phyloP scores from a whole-genome alignment of 1,140 invertebrate species.

The Bombus confusus region DNA sequence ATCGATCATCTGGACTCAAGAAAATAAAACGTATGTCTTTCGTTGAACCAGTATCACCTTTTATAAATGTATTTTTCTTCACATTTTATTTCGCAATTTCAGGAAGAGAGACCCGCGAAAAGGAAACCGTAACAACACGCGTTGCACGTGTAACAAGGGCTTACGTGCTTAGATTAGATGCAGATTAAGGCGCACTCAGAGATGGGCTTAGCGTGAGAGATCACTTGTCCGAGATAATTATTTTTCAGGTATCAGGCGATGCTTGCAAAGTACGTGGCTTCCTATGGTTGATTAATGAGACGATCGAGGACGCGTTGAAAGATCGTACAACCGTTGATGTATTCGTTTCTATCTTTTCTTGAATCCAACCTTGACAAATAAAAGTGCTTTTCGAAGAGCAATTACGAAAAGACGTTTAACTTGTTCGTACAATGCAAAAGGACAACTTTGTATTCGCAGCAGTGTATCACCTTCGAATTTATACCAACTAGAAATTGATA shows the following conservation, averaged over 20 bases:
- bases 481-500: not conserved
- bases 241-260: slow-evolving; percentile 52
- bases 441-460: not conserved
- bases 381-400: not conserved
- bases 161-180: slow-evolving; percentile 59
- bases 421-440: not conserved
- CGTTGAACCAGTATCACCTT: not conserved
- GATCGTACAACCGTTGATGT: not conserved
- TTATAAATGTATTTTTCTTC: not conserved
- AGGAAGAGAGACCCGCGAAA: not conserved
- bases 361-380: no score
- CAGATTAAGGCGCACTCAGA: slow-evolving; percentile 42
- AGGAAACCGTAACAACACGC: not conserved
- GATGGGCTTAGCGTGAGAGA: slow-evolving; percentile 61
- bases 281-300: slow-evolving; percentile 52
- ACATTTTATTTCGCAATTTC: not conserved
- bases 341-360: not conserved
- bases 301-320: not conserved
- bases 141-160: slow-evolving; percentile 26
- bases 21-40: not conserved
- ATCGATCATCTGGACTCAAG: no score
- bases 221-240: slow-evolving; percentile 65
- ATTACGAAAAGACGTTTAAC: not conserved
- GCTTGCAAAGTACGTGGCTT: slow-evolving; percentile 42
- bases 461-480: not conserved